Percentiles rank a stretch among this genome's conserved stretches.
These are phyloP conservation scores for Phalloptychus januarius DNA, from an alignment of 2,797 vertebrate species.

Conservation along the genomic window DNA sequence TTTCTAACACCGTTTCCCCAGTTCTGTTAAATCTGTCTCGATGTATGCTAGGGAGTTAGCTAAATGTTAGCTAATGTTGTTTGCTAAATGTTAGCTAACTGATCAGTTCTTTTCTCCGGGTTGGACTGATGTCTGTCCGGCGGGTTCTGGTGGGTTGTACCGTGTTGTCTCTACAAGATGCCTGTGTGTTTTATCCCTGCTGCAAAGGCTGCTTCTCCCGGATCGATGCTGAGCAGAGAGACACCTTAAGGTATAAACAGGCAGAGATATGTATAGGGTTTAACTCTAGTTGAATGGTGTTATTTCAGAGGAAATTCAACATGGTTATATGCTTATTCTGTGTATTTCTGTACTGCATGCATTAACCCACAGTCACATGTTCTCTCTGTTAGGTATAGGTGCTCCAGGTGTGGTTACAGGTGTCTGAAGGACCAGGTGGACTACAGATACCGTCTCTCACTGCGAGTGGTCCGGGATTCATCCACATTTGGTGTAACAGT, in stretches of 20 bases:
- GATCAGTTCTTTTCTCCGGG: neutral
- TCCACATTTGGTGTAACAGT: slow-evolving; percentile 87
- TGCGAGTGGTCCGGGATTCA: slow-evolving; percentile 81
- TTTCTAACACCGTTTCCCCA: neutral
- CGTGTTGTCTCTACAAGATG: slow-evolving; percentile 71
- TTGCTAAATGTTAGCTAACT: slow-evolving; percentile 1
- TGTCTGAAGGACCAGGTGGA: slow-evolving; percentile 76
- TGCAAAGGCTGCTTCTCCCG: slow-evolving; percentile 77
- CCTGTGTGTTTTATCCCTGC: slow-evolving; percentile 73
- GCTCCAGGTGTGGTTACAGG: slow-evolving; percentile 84
- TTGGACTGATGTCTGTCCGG: slow-evolving; percentile 33
- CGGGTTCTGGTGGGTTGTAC: slow-evolving; percentile 70
- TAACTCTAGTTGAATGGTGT: neutral
- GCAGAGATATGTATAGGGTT: neutral
- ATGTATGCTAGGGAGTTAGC: neutral
- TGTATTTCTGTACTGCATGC: neutral
- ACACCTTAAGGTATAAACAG: slow-evolving; percentile 54
- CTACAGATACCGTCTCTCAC: slow-evolving; percentile 88
- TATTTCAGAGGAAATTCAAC: neutral
- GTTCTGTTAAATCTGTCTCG: neutral
- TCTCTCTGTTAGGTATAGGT: slow-evolving; percentile 79
- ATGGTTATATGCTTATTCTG: neutral
- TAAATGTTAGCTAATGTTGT: slow-evolving; percentile 1
- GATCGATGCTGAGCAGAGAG: slow-evolving; percentile 49
- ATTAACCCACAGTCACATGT: neutral